Evolutionary conservation across 2,888 invertebrate genomes (phyloP).

Genomic region (Elaeidobius kamerunicus): DNA sequence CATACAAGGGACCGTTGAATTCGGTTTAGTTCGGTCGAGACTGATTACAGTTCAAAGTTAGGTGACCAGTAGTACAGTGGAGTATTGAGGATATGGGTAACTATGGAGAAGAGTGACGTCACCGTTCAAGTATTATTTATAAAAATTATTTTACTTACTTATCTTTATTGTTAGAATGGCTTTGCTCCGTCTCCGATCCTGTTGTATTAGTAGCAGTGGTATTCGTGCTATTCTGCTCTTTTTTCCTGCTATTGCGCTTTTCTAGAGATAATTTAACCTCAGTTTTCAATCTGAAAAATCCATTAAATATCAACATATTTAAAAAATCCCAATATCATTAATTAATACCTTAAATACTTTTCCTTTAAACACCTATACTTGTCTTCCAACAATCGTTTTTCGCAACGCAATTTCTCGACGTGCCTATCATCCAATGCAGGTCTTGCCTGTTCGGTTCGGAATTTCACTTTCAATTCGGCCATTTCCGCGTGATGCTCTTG

Average conservation of each 20-base stretch:
- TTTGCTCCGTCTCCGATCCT: slow-evolving; percentile 77
- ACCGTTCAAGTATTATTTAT: too few species aligned
- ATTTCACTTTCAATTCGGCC: slow-evolving; percentile 60
- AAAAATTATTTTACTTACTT: slow-evolving; percentile 39
- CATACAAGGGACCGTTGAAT: too few species aligned
- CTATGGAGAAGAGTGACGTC: too few species aligned
- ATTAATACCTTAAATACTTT: slow-evolving; percentile 27
- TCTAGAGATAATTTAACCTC: slow-evolving; percentile 77
- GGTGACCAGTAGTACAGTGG: too few species aligned
- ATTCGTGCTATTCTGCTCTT: slow-evolving; percentile 58
- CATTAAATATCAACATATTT: too few species aligned
- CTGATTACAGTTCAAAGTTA: too few species aligned
- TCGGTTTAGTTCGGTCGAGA: too few species aligned
- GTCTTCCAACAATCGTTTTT: slow-evolving; percentile 69
- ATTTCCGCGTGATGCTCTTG: slow-evolving; percentile 66
- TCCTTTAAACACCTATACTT: slow-evolving; percentile 59
- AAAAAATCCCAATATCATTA: not conserved
- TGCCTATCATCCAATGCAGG: slow-evolving; percentile 41
- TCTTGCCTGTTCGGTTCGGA: slow-evolving; percentile 57
- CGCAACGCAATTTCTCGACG: slow-evolving; percentile 66
- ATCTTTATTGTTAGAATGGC: slow-evolving; percentile 63
- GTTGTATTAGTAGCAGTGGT: slow-evolving; percentile 56
- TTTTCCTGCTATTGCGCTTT: slow-evolving; percentile 64
- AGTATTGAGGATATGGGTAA: too few species aligned
- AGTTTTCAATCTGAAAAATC: slow-evolving; percentile 60